A percentile compares a stretch with the other conserved stretches of the same genome.
These are phyloP conservation scores for Corbicula japonica DNA, from an alignment of 2,888 invertebrate genomes.

Conservation along the genomic window DNA sequence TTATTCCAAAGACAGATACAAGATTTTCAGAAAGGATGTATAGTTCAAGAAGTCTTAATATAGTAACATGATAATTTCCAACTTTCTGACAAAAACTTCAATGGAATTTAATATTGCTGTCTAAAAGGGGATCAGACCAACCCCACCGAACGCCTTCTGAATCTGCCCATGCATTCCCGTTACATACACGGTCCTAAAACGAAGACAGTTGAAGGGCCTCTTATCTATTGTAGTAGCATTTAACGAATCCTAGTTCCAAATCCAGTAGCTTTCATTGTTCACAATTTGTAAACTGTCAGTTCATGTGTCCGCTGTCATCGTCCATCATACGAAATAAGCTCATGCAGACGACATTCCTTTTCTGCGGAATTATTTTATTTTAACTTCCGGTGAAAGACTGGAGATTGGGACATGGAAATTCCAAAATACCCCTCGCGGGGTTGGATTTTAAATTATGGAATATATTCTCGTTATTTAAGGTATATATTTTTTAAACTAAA, in stretches of 20 bases:
- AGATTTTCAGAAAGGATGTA: no score
- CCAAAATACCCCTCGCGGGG: constrained; percentile 20
- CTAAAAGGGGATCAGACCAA: background rate
- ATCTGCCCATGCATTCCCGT: no score
- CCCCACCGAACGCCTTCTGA: background rate
- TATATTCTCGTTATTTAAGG: constrained; percentile 32
- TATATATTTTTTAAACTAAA: background rate
- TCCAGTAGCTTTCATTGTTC: constrained; percentile 12
- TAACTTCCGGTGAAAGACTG: constrained; percentile 26
- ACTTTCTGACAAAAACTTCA: no score
- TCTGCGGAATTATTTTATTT: constrained; percentile 6
- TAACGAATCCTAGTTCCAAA: constrained; percentile 13
- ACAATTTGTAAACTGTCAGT: constrained; percentile 19
- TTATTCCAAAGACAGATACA: no score
- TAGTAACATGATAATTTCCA: no score
- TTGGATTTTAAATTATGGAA: constrained; percentile 19
- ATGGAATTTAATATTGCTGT: background rate
- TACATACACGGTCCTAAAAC: no score
- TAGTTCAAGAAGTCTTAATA: no score
- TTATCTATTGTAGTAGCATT: background rate
- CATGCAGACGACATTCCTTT: constrained; percentile 9
- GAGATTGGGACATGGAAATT: constrained; percentile 13
- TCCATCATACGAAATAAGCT: constrained; percentile 2
- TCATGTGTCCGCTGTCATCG: constrained; percentile 29
- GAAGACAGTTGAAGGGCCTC: no score